Base-by-base conservation (phyloP, 2,888 invertebrate genomes). In the Polyommatus icarus region DNA sequence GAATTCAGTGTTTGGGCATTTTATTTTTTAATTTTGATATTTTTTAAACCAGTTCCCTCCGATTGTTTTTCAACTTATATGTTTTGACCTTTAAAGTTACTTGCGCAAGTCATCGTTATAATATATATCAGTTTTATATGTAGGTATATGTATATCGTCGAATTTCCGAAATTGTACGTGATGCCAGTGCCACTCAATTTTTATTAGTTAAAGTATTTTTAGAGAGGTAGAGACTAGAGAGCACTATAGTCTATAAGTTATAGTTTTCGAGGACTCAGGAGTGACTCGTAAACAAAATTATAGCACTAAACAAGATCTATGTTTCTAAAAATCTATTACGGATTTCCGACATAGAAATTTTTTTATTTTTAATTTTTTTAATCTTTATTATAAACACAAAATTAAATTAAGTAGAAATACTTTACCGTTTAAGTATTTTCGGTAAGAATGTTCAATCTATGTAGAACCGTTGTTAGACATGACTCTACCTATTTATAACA, bases 1-100 rank as follows among this genome's bases (percentile, higher is more conserved):
- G 7, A 50, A 50, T 54, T 50, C 46, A 24, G 12, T 29, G 54
- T 75, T 54, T 29, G 50, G 20, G 7, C 46, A 50, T 73, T 46
- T 73, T 72, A 12, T 72, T 20, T 73, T 24, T 75, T n/a, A 36
- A 72, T 40, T 32, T 29, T 67, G 15, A 32, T 67, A 32, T 67
- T 29, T 67, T 54, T 32, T 32, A 32, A 54, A 18, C 18, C 18
- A 54, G 54, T 54, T 18, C 12, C 24, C 29, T 29, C 5, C 10
- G 61, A 67, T 67, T 24, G 61, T 29, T 20, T 61, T 61, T 61
- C 61, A 24, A 61, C 20, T 20, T 10, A n/a, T 6, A n/a, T n/a
- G n/a, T n/a, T 59, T 18, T n/a, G n/a, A 20, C 8, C 20, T 20
- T 59, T 59, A 20, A 59, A 20, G 20, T 59, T 8, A 18, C 4